These are phyloP conservation scores for Epizoanthus ramosus DNA, from an alignment of 92 coral and sea anemone genomes.

Conservation along the genomic window DNA sequence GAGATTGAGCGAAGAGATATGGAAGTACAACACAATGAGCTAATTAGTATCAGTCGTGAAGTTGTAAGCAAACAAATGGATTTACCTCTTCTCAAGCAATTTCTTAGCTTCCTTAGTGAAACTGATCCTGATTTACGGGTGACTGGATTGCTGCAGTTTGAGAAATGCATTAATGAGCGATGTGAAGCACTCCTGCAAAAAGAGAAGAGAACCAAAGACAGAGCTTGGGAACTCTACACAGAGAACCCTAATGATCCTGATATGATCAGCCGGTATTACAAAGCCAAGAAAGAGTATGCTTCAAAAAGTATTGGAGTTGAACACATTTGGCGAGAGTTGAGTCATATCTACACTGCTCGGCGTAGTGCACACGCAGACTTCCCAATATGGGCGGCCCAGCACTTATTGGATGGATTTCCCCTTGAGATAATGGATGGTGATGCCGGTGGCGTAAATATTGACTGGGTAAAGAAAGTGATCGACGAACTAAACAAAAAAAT, in stretches of 20 bases:
- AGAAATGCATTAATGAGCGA: background rate
- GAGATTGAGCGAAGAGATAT: background rate
- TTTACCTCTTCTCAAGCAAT: background rate
- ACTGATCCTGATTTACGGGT: background rate
- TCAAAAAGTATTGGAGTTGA: conserved; percentile 26
- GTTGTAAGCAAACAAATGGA: background rate
- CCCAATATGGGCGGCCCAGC: background rate
- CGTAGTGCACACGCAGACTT: conserved; percentile 10
- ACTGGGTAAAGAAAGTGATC: conserved; percentile 36
- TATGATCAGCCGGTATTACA: background rate
- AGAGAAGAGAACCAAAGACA: background rate
- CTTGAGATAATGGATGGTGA: conserved; percentile 51
- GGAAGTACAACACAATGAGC: background rate
- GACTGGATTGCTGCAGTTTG: background rate
- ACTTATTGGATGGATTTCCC: conserved; percentile 33
- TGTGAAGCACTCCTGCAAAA: background rate
- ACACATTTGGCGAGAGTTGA: conserved; percentile 35
- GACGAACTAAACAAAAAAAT: background rate
- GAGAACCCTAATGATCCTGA: background rate
- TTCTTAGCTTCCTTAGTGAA: background rate
- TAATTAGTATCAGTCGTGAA: background rate
- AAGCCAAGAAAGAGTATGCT: background rate
- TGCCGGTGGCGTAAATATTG: conserved; percentile 22
- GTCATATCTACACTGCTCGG: conserved; percentile 20
- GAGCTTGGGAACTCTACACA: background rate